A percentile compares a stretch with the other conserved stretches of the same genome.
These are phyloP conservation scores for Nestor notabilis DNA, from an alignment of 2,113 vertebrate genomes.

Conservation along the genomic window DNA sequence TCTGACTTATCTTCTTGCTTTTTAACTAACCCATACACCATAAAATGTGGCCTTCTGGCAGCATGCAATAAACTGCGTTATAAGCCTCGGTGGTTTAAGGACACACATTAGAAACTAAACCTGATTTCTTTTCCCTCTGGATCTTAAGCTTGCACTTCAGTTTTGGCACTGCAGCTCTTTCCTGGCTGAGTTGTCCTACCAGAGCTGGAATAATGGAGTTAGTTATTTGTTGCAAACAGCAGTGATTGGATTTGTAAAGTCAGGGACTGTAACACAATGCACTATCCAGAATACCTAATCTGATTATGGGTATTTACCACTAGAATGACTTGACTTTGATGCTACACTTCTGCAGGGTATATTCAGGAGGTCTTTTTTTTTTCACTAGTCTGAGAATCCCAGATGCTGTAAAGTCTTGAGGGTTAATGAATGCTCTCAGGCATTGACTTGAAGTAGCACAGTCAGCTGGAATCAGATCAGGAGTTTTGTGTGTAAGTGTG, in stretches of 20 bases:
- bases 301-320: not conserved
- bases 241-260: not conserved
- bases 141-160: not conserved
- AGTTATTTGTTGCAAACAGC: not conserved
- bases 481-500: not conserved
- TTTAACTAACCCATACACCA: not conserved
- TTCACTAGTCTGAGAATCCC: not conserved
- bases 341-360: not conserved
- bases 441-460: not conserved
- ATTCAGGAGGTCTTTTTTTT: not conserved
- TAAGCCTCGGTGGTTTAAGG: not conserved
- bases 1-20: not conserved
- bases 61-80: not conserved
- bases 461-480: not conserved
- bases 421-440: not conserved
- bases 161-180: not conserved
- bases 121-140: not conserved
- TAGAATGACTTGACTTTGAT: not conserved
- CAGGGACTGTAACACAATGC: not conserved
- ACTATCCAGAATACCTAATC: not conserved
- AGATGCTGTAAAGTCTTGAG: not conserved
- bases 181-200: not conserved
- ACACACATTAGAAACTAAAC: not conserved
- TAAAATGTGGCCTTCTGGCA: not conserved
- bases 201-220: not conserved